phyloP scores from a whole-genome alignment of 2,797 vertebrate species.

The Podarcis siculus region DNA sequence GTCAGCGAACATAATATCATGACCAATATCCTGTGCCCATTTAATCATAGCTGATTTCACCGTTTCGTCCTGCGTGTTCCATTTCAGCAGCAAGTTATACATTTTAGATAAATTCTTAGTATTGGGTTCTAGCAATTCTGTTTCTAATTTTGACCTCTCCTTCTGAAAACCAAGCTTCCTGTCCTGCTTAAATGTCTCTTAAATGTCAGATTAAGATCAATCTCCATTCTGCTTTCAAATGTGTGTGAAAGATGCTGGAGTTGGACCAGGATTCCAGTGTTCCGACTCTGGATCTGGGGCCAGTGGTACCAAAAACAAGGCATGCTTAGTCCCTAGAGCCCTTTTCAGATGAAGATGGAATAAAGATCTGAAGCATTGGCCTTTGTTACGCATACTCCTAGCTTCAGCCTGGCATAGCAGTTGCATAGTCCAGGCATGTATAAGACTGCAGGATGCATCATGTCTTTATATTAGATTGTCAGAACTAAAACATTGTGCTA shows the following conservation, averaged over 20 bases:
- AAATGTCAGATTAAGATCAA: not conserved
- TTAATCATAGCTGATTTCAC: too few species aligned
- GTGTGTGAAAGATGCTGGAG: not conserved
- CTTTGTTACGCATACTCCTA: not conserved
- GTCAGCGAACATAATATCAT: too few species aligned
- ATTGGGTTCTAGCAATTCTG: too few species aligned
- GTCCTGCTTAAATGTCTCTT: too few species aligned
- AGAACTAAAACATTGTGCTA: slow-evolving; percentile 40
- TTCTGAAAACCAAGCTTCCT: too few species aligned
- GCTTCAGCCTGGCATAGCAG: not conserved
- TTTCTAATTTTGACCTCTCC: too few species aligned
- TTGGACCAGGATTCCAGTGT: not conserved
- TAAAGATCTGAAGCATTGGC: not conserved
- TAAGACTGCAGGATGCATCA: not conserved
- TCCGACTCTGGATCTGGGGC: not conserved
- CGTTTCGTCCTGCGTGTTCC: too few species aligned
- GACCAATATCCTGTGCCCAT: too few species aligned
- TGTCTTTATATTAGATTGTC: slow-evolving; percentile 15
- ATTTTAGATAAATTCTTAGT: too few species aligned
- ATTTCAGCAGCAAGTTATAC: too few species aligned
- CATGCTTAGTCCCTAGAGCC: too few species aligned
- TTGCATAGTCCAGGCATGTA: not conserved
- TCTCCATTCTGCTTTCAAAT: not conserved
- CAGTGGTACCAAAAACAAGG: not conserved
- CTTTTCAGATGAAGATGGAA: not conserved